Percentiles rank a stretch among this genome's conserved stretches.
These are phyloP conservation scores for Catocala sponsa DNA, from an alignment of 2,888 invertebrate genomes.

Conservation along the genomic window DNA sequence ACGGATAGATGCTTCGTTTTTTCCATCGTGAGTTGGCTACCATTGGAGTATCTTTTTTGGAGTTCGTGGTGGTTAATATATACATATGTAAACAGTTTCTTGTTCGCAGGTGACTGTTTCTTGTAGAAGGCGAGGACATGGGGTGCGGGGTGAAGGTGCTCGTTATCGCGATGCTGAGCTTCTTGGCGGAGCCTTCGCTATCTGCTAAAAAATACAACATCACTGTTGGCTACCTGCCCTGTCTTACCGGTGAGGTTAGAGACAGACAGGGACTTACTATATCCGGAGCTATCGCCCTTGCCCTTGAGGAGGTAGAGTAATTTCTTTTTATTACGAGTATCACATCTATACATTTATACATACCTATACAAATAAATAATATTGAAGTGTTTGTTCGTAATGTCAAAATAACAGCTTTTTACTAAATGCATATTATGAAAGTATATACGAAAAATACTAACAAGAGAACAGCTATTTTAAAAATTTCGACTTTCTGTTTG, in stretches of 20 bases:
- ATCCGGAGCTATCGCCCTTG: slow-evolving; percentile 96
- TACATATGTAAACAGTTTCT: slow-evolving; percentile 3
- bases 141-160: slow-evolving; percentile 90
- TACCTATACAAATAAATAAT: slow-evolving; percentile 25
- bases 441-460: too few relatives aligned
- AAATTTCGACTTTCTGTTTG: too few relatives aligned
- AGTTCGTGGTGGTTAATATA: too few relatives aligned
- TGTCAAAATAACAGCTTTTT: too few relatives aligned
- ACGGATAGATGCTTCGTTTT: too few relatives aligned
- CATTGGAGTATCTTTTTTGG: too few relatives aligned
- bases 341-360: background rate
- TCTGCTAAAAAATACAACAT: slow-evolving; percentile 86
- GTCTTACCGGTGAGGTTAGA: slow-evolving; percentile 92
- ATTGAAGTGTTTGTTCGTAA: too few relatives aligned
- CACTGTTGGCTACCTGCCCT: slow-evolving; percentile 95
- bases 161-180: slow-evolving; percentile 89
- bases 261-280: slow-evolving; percentile 95
- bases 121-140: slow-evolving; percentile 89
- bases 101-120: slow-evolving; percentile 65
- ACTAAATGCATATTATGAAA: too few relatives aligned
- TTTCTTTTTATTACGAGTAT: slow-evolving; percentile 14
- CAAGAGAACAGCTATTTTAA: too few relatives aligned
- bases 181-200: slow-evolving; percentile 85
- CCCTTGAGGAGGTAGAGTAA: slow-evolving; percentile 92
- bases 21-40: too few relatives aligned